Percentiles rank a stretch among this genome's conserved stretches.
Evolutionary conservation across 2,797 vertebrate species (phyloP).

Genomic region (Darevskia mixta): DNA sequence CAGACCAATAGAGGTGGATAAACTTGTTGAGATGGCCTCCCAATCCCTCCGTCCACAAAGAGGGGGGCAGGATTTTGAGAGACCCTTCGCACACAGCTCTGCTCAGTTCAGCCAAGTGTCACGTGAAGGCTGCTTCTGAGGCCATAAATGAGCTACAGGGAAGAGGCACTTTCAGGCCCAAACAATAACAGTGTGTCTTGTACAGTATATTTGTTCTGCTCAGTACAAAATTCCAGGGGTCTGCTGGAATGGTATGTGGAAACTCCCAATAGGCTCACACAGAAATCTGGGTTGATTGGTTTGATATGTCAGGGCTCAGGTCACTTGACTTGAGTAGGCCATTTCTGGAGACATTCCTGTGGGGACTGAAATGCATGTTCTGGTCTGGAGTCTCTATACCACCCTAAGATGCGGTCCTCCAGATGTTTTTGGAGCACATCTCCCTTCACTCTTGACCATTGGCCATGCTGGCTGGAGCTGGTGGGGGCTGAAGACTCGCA

Average conservation of each 20-base stretch:
- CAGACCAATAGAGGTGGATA: no score
- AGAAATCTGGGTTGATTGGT: background rate
- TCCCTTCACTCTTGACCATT: background rate
- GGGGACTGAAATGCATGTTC: background rate
- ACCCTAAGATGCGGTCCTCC: background rate
- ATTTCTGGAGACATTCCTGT: background rate
- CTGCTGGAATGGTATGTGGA: background rate
- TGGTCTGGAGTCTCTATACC: background rate
- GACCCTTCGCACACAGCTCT: background rate
- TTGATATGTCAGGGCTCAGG: background rate
- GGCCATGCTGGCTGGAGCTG: background rate
- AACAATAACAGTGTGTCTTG: background rate
- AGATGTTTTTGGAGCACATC: background rate
- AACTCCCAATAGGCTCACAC: background rate
- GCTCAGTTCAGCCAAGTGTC: background rate
- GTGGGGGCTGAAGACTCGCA: background rate
- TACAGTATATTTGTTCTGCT: background rate
- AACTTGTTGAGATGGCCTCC: background rate
- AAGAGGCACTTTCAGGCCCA: background rate
- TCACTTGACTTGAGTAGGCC: background rate
- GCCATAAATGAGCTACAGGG: background rate
- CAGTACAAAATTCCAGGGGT: background rate
- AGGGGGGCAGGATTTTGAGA: no score
- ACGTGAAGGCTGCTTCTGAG: background rate
- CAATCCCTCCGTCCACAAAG: background rate